Percentiles rank a stretch among this genome's conserved stretches.
These are phyloP conservation scores for Ariopsis seemanni DNA, from an alignment of 2,113 vertebrate species.

Conservation along the genomic window DNA sequence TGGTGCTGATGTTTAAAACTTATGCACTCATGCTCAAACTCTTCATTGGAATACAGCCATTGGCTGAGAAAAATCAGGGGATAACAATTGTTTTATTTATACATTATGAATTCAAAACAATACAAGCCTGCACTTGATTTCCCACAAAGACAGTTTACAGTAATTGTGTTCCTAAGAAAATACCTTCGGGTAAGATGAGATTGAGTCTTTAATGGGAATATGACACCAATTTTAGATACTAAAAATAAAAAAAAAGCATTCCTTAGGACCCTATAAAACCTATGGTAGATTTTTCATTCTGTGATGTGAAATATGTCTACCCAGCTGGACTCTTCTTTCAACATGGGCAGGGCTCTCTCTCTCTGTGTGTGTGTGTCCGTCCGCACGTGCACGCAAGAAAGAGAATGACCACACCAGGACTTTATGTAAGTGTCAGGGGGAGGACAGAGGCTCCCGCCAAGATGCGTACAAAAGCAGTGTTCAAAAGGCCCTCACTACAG, in stretches of 20 bases:
- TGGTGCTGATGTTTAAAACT: slow-evolving; percentile 20
- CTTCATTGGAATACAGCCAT: background rate
- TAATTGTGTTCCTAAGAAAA: background rate
- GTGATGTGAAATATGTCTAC: slow-evolving; percentile 31
- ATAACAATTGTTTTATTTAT: background rate
- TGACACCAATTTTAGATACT: background rate
- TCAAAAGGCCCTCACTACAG: slow-evolving; percentile 68
- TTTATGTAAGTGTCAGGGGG: slow-evolving; percentile 63
- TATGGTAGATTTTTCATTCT: background rate
- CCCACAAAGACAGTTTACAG: background rate
- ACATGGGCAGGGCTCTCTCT: background rate
- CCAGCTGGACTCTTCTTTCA: slow-evolving; percentile 20
- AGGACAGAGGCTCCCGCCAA: slow-evolving; percentile 41
- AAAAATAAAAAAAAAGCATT: slow-evolving; percentile 4
- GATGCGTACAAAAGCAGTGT: slow-evolving; percentile 68
- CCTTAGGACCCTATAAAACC: background rate
- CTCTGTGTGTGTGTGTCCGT: background rate
- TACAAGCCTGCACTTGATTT: background rate
- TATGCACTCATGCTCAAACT: background rate
- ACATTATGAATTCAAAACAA: background rate
- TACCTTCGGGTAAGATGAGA: background rate
- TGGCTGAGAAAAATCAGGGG: background rate
- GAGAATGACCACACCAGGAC: slow-evolving; percentile 45
- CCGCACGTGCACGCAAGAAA: background rate
- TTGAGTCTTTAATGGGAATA: background rate